Evolutionary conservation across 2,888 invertebrate genomes (phyloP).

Genomic region (Agrotis clavis): DNA sequence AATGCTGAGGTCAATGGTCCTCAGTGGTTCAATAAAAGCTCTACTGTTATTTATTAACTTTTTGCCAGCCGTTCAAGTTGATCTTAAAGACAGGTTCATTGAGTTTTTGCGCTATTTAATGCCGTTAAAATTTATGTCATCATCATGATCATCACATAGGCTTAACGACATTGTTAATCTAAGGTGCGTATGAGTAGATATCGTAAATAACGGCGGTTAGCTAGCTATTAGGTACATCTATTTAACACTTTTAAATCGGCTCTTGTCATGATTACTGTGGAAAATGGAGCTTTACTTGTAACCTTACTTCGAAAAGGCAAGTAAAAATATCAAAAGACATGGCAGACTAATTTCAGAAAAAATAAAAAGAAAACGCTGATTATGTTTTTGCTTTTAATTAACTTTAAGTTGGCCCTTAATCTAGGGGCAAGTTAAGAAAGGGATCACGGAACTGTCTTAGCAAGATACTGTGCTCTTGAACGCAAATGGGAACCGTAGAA

Average conservation of each 20-base stretch:
- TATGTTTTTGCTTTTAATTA: too few relatives aligned
- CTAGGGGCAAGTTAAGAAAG: too few relatives aligned
- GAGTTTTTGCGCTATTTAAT: conserved; percentile 32
- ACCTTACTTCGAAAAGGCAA: neutral
- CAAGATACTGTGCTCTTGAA: too few relatives aligned
- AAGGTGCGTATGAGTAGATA: neutral
- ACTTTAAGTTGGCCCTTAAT: too few relatives aligned
- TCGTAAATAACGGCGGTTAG: neutral
- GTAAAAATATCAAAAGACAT: neutral
- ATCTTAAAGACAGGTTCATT: conserved; percentile 37
- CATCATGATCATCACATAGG: conserved; percentile 21
- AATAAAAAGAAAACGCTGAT: too few relatives aligned
- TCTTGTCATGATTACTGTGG: neutral
- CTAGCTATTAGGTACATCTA: neutral
- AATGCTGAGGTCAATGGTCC: conserved; percentile 24
- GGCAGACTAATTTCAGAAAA: too few relatives aligned
- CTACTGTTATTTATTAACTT: conserved; percentile 24
- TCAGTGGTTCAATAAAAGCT: conserved; percentile 12
- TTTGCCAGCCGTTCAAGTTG: conserved; percentile 24
- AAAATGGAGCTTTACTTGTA: neutral
- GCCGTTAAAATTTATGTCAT: conserved; percentile 20
- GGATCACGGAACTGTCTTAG: too few relatives aligned
- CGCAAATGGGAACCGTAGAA: too few relatives aligned
- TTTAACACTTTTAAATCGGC: conserved; percentile 1
- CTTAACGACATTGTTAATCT: conserved; percentile 21